These are phyloP conservation scores for Anoplius nigerrimus DNA, from an alignment of 2,888 invertebrate genomes.

Conservation along the genomic window DNA sequence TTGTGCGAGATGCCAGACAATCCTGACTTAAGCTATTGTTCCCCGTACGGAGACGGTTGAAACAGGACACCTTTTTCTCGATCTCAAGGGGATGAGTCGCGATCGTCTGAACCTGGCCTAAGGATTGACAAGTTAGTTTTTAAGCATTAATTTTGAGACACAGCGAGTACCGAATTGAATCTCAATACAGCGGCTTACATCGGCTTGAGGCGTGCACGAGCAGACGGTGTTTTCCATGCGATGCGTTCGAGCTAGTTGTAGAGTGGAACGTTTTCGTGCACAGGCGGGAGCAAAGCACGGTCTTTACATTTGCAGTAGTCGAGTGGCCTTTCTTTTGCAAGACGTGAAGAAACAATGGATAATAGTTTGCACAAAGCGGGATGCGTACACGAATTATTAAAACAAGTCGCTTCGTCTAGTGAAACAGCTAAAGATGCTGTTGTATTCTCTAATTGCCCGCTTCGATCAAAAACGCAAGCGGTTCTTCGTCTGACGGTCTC, in stretches of 20 bases:
- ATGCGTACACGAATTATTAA: conserved; percentile 19
- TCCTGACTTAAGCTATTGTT: conserved; percentile 8
- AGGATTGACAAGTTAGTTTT: conserved; percentile 41
- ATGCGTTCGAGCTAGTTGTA: conserved; percentile 20
- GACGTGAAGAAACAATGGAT: conserved; percentile 1
- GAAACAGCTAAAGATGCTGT: neutral
- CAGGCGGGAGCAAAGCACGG: neutral
- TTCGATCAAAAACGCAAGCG: too few species aligned
- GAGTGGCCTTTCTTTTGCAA: conserved; percentile 63
- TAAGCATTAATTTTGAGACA: conserved; percentile 24
- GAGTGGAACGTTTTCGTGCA: conserved; percentile 1
- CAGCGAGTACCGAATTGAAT: conserved; percentile 13
- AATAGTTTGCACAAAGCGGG: conserved; percentile 24
- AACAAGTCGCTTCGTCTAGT: conserved; percentile 23
- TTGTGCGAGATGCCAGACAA: neutral
- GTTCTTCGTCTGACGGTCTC: too few species aligned
- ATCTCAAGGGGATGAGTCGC: conserved; percentile 29
- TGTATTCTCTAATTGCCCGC: neutral
- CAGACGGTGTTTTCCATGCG: conserved; percentile 26
- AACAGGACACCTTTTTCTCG: conserved; percentile 18
- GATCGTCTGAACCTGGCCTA: conserved; percentile 60
- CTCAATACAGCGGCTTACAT: conserved; percentile 13
- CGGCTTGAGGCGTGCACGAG: conserved; percentile 25
- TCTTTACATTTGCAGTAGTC: conserved; percentile 50
- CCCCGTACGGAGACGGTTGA: conserved; percentile 2